These are phyloP conservation scores for Esox masquinongy DNA, from an alignment of 2,797 vertebrate species.

Conservation along the genomic window DNA sequence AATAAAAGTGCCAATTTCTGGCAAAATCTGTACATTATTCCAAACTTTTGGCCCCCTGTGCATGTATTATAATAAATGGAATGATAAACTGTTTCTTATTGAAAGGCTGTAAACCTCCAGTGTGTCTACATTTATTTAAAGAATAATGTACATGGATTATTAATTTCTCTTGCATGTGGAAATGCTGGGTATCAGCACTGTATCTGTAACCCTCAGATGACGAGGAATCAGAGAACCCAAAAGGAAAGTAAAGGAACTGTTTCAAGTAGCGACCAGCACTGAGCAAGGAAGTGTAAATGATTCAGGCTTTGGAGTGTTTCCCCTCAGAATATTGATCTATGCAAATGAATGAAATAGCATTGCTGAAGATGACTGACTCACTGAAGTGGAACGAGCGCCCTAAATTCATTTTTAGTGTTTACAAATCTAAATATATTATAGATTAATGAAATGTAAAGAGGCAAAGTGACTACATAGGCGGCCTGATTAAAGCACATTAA, in stretches of 20 bases:
- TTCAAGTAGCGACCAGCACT: conserved; percentile 51
- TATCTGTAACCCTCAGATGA: conserved; percentile 24
- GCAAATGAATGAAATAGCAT: conserved; percentile 35
- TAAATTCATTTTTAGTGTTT: conserved; percentile 36
- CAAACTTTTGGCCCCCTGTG: too few species aligned
- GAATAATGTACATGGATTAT: too few species aligned
- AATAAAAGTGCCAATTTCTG: too few species aligned
- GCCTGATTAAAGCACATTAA: neutral
- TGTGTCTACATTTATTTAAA: too few species aligned
- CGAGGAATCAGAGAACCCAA: conserved; percentile 55
- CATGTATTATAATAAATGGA: too few species aligned
- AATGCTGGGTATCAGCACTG: conserved; percentile 12
- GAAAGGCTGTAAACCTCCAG: too few species aligned
- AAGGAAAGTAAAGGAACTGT: conserved; percentile 26
- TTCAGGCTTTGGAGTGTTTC: conserved; percentile 44
- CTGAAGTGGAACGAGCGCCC: conserved; percentile 31
- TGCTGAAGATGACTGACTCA: conserved; percentile 1
- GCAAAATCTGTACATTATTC: too few species aligned
- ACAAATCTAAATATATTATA: conserved; percentile 23
- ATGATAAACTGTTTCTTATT: too few species aligned
- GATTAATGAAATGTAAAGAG: conserved; percentile 21
- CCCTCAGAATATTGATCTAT: conserved; percentile 47
- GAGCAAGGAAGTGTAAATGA: conserved; percentile 45
- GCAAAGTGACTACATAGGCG: neutral
- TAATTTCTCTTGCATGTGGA: conserved; percentile 11